These are phyloP conservation scores for Etheostoma nigrum DNA, from an alignment of 2,797 vertebrate species.

Conservation along the genomic window DNA sequence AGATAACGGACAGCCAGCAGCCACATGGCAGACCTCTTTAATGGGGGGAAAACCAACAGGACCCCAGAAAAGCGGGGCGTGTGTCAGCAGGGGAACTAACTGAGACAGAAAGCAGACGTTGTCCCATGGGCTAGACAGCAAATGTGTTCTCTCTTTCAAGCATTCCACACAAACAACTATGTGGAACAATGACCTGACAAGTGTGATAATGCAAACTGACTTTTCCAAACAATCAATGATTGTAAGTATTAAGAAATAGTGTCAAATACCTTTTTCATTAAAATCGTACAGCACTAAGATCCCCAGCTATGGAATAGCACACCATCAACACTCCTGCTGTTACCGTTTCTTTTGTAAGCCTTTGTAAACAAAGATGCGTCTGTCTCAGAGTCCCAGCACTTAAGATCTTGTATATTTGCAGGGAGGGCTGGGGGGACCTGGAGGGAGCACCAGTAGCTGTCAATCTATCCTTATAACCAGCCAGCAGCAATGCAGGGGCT, in stretches of 20 bases:
- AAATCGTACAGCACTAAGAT: conserved; percentile 13
- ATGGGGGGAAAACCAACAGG: conserved; percentile 4
- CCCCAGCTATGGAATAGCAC: conserved; percentile 24
- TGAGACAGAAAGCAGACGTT: conserved; percentile 66
- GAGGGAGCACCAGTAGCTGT: conserved; percentile 58
- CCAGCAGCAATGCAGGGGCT: conserved; percentile 86
- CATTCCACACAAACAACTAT: conserved; percentile 46
- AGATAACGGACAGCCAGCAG: conserved; percentile 37
- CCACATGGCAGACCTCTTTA: conserved; percentile 26
- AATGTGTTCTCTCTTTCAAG: conserved; percentile 45
- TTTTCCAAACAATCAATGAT: conserved; percentile 41
- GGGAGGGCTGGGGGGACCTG: conserved; percentile 57
- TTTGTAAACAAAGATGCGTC: conserved; percentile 24
- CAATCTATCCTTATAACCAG: conserved; percentile 58
- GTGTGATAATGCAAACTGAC: conserved; percentile 18
- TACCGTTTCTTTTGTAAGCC: conserved; percentile 35
- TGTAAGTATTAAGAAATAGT: conserved; percentile 20
- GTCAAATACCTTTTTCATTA: conserved; percentile 23
- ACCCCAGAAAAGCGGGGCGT: conserved; percentile 43
- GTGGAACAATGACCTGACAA: conserved; percentile 44
- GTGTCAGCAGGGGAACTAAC: conserved; percentile 39
- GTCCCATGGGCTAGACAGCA: conserved; percentile 41
- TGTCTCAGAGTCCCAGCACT: conserved; percentile 16
- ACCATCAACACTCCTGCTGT: conserved; percentile 24
- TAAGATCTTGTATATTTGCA: conserved; percentile 57